phyloP scores from a whole-genome alignment of 2,888 invertebrate genomes.

The Parnassius apollo region DNA sequence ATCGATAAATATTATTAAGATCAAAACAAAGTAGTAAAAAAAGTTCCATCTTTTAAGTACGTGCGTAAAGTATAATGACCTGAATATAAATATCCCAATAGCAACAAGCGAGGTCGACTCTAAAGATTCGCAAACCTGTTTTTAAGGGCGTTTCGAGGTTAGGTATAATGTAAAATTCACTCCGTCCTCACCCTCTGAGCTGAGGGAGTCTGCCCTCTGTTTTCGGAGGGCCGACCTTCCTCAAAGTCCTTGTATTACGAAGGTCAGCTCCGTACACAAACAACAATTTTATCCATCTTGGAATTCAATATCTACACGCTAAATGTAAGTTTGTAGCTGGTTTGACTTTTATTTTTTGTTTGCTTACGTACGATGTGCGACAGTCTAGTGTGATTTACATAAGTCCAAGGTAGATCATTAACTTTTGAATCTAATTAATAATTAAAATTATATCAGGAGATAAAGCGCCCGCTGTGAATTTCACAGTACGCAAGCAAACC shows the following conservation, averaged over 20 bases:
- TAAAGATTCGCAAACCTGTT: conserved; percentile 40
- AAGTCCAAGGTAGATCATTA: not conserved
- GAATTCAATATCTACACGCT: not conserved
- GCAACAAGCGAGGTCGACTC: conserved; percentile 28
- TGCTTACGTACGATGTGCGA: not conserved
- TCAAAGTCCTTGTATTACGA: conserved; percentile 58
- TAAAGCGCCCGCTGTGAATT: too few species aligned
- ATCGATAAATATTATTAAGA: conserved; percentile 13
- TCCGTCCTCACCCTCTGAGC: conserved; percentile 50
- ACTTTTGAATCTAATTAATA: not conserved
- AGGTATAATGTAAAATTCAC: conserved; percentile 63
- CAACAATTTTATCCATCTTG: conserved; percentile 24
- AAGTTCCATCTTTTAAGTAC: conserved; percentile 19
- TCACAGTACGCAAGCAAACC: too few species aligned
- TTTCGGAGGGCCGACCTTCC: conserved; percentile 58
- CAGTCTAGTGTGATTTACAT: not conserved
- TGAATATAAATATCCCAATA: conserved; percentile 26
- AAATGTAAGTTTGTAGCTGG: not conserved
- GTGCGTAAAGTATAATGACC: conserved; percentile 35
- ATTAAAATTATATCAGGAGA: not conserved
- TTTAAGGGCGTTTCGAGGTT: conserved; percentile 71
- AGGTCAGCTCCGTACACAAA: conserved; percentile 54
- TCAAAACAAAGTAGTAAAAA: conserved; percentile 20
- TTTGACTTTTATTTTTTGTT: not conserved
- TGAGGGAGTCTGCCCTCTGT: conserved; percentile 44